Evolutionary conservation across 2,797 vertebrate genomes (phyloP).

Genomic region (Xenentodon cancila): DNA sequence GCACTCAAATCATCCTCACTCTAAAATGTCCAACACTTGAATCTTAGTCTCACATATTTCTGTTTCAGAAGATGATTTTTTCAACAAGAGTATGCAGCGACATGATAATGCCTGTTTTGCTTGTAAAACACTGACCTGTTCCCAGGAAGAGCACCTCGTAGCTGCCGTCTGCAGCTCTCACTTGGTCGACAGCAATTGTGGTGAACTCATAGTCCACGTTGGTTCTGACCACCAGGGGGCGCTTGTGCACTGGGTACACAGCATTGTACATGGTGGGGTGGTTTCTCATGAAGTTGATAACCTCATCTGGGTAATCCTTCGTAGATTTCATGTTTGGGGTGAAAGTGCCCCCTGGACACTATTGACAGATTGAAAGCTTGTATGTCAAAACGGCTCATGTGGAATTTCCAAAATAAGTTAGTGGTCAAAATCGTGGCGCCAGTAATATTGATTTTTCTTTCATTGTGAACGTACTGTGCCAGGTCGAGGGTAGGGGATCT

Average conservation of each 20-base stretch:
- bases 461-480: conserved; percentile 88
- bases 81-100: neutral
- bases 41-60: too few relatives aligned
- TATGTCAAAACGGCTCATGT: conserved; percentile 23
- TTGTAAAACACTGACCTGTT: conserved; percentile 86
- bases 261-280: conserved; percentile 98
- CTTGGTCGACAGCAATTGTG: conserved; percentile 96
- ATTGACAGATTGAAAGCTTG: conserved; percentile 10
- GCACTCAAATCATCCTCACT: neutral
- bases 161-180: conserved; percentile 95
- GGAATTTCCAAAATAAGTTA: conserved; percentile 24
- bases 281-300: conserved; percentile 98
- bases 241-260: conserved; percentile 95
- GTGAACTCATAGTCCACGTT: conserved; percentile 97
- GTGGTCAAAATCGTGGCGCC: conserved; percentile 1
- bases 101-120: neutral
- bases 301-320: conserved; percentile 98
- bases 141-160: conserved; percentile 99
- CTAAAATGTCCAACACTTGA: neutral
- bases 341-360: conserved; percentile 99
- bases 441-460: conserved; percentile 3
- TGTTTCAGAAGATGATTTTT: too few relatives aligned
- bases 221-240: conserved; percentile 95
- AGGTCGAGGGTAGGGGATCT: conserved; percentile 97
- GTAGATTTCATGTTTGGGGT: conserved; percentile 99